Evolutionary conservation across 2,113 vertebrate genomes (phyloP).

Genomic region (Anolis sagrei): DNA sequence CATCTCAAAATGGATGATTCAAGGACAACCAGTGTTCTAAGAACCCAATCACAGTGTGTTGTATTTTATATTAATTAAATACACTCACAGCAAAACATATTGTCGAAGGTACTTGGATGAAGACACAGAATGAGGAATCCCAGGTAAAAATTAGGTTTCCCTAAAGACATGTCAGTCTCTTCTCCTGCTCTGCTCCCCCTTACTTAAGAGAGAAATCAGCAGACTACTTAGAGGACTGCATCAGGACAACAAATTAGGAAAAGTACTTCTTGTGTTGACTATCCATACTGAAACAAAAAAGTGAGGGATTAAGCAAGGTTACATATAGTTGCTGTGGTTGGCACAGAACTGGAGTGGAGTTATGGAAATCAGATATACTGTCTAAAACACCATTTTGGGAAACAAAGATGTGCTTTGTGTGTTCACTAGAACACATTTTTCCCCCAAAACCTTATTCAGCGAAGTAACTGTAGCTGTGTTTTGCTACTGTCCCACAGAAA

Average conservation of each 20-base stretch:
- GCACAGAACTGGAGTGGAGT: slow-evolving; percentile 45
- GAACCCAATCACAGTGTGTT: not conserved
- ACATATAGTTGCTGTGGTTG: slow-evolving; percentile 57
- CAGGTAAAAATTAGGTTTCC: not conserved
- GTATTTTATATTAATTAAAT: not conserved
- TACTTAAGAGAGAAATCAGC: not conserved
- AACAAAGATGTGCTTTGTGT: slow-evolving; percentile 74
- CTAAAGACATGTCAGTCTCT: not conserved
- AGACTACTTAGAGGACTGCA: not conserved
- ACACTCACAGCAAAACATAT: not conserved
- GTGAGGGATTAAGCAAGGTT: slow-evolving; percentile 59
- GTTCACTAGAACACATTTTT: slow-evolving; percentile 62
- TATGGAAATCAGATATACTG: slow-evolving; percentile 72
- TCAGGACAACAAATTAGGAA: not conserved
- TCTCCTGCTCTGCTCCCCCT: not conserved
- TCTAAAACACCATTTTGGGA: slow-evolving; percentile 68
- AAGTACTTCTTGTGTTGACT: slow-evolving; percentile 9
- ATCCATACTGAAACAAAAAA: slow-evolving; percentile 45
- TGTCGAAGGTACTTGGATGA: not conserved
- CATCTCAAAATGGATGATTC: slow-evolving; percentile 1
- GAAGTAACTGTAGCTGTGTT: slow-evolving; percentile 57
- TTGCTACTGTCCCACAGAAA: slow-evolving; percentile 60
- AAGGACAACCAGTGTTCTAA: not conserved
- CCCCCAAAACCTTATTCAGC: slow-evolving; percentile 61
- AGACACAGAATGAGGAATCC: not conserved